Percentiles rank a stretch among this genome's conserved stretches.
Evolutionary conservation across 2,888 invertebrate species (phyloP).

Genomic region (Siphlonurus alternatus): DNA sequence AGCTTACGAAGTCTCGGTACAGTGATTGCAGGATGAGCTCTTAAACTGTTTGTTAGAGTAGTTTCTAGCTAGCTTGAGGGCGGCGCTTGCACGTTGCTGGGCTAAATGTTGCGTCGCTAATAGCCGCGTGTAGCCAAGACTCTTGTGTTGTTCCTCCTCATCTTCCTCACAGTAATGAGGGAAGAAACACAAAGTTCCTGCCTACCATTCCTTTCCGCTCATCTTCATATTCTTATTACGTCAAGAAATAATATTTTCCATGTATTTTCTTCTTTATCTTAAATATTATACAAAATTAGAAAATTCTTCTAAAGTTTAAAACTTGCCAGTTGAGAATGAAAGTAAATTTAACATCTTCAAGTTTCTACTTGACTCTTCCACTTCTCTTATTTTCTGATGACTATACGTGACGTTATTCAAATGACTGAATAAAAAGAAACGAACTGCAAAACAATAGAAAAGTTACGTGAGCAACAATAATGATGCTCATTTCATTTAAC

Average conservation of each 20-base stretch:
- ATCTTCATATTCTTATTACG: neutral
- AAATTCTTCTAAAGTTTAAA: no score
- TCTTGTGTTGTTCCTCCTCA: neutral
- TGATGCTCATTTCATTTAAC: no score
- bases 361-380: no score
- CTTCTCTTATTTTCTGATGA: no score
- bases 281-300: no score
- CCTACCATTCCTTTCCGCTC: neutral
- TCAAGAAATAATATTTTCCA: neutral
- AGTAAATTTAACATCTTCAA: no score
- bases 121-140: neutral
- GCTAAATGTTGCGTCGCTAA: neutral
- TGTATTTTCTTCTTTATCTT: neutral
- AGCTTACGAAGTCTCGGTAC: neutral
- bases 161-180: neutral
- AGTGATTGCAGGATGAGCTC: neutral
- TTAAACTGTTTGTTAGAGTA: neutral
- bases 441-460: no score
- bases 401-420: no score
- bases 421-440: no score
- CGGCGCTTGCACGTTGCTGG: neutral
- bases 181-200: neutral
- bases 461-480: no score
- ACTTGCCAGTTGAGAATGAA: no score
- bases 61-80: neutral